Evolutionary conservation across 30 jellyfish, hydroid and myxozoan species (phyloP), one percentile per base, ranked within the genome.

Genomic region (Catostylus mosaicus): DNA sequence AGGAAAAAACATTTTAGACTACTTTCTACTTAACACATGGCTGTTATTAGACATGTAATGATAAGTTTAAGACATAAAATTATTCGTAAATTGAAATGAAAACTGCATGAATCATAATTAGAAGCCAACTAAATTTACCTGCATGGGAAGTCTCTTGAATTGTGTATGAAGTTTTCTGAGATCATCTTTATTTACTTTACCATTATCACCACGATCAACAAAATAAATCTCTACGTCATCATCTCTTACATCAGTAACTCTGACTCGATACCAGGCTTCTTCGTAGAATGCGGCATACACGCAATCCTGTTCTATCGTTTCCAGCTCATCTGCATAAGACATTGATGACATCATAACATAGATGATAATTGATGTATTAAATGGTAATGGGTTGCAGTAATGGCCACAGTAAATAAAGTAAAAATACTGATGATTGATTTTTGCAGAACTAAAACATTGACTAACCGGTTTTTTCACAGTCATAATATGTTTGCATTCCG

Each of bases 191-290:
- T 85, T 30, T 24, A 71, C 88, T 34, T 45, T 75, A 0, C 84
- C 84, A 35, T 61, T 70, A 59, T 86, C 90, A 14, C 98, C 98
- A 38, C 86, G 87, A 73, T 92, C 98, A 24, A 86, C 83, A 32
- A 92, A 84, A 32, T 57, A 67, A 14, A 90, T 77, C 43, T 68
- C 81, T 32, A 51, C 85, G 16, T 86, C 93, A 45, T 75, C 93
- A 1, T 62, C 93, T 18, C 61, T 60, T 43, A 82, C 61, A 26
- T 79, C 90, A 20, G 85, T 52, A 9, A 92, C 80, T 50, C 57
- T 69, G 8, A 50, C 97, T 30, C 98, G 95, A 64, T 80, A 68
- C 97, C 97, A 87, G 45, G 88, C 65, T 26, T 87, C 96, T 54
- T 80, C 97, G 52, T 23, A 65, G 37, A 46, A 87, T 6, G 96